Base-by-base conservation (phyloP, 2,113 vertebrate genomes). In the Dromaius novaehollandiae region DNA sequence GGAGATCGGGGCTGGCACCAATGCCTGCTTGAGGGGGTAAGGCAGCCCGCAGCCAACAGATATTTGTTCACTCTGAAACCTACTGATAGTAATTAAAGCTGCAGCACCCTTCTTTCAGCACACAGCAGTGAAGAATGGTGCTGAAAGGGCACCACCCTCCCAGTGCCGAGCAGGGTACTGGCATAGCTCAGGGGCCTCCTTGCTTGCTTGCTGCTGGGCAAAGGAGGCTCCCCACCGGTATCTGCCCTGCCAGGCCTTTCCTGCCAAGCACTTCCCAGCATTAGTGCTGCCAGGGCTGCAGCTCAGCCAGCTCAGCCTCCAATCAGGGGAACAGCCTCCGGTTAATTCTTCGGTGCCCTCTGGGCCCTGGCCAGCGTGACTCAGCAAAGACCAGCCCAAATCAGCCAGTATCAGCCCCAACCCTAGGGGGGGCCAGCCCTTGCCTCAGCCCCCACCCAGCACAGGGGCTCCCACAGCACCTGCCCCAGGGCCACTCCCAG, bases 361-460 rank as follows among this genome's bases (percentile, higher is more conserved):
- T 90, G 95, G 92, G 94, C 92, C 38, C n/a, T 1, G 25, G 92
- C 95, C 96, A 93, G 83, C n/a, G 83, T 96, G 96, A 96, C 90
- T 97, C 95, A 96, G 93, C 95, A 96, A 42, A 77, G 80, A 60
- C 84, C 55, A 68, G 95, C 64, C 86, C 74, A 79, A 81, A 13
- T 0, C 48, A 71, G 24, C 30, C 6, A 80, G 53, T 48, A 58
- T 12, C 51, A 75, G 26, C 2, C 53, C n/a, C 5, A 11, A 21
- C 4, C 38, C 32, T 2, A 0, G 11, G 38, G 6, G 19, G 24
- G n/a, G 14, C 15, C 15, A 38, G 9, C 34, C n/a, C 46, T 53
- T 7, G 0, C 58, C 20, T n/a, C 24, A 1, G 2, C 13, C 15
- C 56, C 42, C 36, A 79, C 16, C 16, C 69, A 6, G 22, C 7